These are phyloP conservation scores for Stegana nigrithorax DNA, from an alignment of 2,888 invertebrate genomes.

Conservation along the genomic window DNA sequence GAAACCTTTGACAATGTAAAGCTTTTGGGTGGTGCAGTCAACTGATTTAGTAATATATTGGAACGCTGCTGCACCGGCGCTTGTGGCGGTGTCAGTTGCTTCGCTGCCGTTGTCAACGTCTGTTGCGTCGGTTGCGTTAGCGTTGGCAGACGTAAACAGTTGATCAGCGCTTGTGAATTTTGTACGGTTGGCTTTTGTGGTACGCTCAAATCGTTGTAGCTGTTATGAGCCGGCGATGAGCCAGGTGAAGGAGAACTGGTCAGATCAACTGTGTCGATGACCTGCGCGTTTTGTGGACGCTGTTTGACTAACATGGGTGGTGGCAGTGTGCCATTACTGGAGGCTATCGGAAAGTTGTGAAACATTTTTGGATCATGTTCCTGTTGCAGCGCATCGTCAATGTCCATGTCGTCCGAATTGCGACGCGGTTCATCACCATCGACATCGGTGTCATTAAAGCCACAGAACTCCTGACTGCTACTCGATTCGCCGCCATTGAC, in stretches of 20 bases:
- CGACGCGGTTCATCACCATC: slow-evolving; percentile 48
- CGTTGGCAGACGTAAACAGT: slow-evolving; percentile 32
- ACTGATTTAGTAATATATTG: slow-evolving; percentile 51
- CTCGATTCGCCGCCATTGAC: slow-evolving; percentile 53
- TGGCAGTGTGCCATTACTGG: slow-evolving; percentile 40
- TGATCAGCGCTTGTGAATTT: slow-evolving; percentile 18
- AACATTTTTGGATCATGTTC: slow-evolving; percentile 64
- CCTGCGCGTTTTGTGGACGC: slow-evolving; percentile 33
- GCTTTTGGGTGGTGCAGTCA: slow-evolving; percentile 48
- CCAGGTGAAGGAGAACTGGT: slow-evolving; percentile 66
- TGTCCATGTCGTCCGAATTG: slow-evolving; percentile 66
- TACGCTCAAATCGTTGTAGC: slow-evolving; percentile 23
- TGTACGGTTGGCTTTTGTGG: slow-evolving; percentile 12
- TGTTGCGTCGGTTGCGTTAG: slow-evolving; percentile 37
- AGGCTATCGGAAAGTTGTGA: slow-evolving; percentile 52
- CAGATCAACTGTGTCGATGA: slow-evolving; percentile 64
- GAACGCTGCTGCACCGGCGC: slow-evolving; percentile 15
- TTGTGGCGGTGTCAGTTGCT: slow-evolving; percentile 29
- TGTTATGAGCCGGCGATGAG: slow-evolving; percentile 56
- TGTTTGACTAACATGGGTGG: slow-evolving; percentile 17
- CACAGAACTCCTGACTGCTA: slow-evolving; percentile 55
- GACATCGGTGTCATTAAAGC: slow-evolving; percentile 40
- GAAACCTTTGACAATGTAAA: slow-evolving; percentile 23
- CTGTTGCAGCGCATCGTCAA: slow-evolving; percentile 59
- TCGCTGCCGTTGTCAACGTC: neutral